These are phyloP conservation scores for Palythoa caribaeorum DNA, from an alignment of 92 coral and sea anemone species.

Conservation along the genomic window DNA sequence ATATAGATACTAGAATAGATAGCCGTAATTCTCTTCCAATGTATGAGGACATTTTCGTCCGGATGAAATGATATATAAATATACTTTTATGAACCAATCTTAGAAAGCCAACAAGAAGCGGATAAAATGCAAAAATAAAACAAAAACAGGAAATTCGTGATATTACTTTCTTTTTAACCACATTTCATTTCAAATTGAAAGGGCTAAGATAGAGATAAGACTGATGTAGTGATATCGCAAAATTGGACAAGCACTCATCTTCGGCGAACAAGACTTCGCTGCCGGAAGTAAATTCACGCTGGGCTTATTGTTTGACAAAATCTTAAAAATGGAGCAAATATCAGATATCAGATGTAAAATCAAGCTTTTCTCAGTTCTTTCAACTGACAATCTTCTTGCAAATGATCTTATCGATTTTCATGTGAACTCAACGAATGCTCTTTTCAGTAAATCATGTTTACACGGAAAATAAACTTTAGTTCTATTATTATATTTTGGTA, in stretches of 20 bases:
- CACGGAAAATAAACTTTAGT: neutral
- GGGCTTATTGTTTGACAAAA: constrained; percentile 82
- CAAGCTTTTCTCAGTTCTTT: constrained; percentile 42
- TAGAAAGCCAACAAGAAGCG: constrained; percentile 36
- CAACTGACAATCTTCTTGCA: constrained; percentile 37
- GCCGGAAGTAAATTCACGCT: constrained; percentile 69
- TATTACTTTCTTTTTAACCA: constrained; percentile 60
- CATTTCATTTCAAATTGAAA: constrained; percentile 72
- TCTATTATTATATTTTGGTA: neutral
- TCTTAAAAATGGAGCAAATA: constrained; percentile 78
- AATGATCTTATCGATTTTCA: constrained; percentile 41
- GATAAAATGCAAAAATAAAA: constrained; percentile 52
- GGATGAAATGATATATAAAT: neutral
- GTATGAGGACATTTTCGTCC: constrained; percentile 6
- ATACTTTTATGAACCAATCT: constrained; percentile 11
- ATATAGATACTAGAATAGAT: neutral
- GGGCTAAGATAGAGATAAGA: constrained; percentile 51
- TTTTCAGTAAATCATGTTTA: constrained; percentile 31
- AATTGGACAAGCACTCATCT: constrained; percentile 46
- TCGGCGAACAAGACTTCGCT: constrained; percentile 44
- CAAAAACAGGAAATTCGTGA: constrained; percentile 70
- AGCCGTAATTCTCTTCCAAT: neutral
- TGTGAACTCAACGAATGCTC: constrained; percentile 49
- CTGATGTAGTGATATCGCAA: constrained; percentile 62
- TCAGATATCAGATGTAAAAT: constrained; percentile 77